phyloP scores from a whole-genome alignment of 2,113 vertebrate species.

The Sceloporus undulatus region DNA sequence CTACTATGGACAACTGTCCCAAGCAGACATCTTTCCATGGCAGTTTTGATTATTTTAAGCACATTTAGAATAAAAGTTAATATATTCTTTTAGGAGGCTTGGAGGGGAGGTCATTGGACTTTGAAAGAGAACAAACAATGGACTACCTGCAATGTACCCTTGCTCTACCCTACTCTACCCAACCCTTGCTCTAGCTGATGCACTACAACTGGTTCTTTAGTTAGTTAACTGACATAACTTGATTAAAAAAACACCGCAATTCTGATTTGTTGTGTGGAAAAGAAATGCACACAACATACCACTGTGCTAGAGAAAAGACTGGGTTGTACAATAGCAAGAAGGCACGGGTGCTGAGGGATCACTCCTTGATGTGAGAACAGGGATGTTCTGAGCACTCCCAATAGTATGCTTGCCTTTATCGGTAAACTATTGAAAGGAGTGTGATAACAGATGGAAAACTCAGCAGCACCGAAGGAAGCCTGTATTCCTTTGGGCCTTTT shows the following conservation, averaged over 20 bases:
- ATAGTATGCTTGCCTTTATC: background rate
- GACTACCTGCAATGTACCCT: background rate
- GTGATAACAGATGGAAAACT: background rate
- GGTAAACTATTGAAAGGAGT: background rate
- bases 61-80: too few relatives aligned
- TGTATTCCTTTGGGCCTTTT: background rate
- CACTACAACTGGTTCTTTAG: background rate
- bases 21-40: too few relatives aligned
- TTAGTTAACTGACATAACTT: background rate
- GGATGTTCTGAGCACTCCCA: too few relatives aligned
- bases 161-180: background rate
- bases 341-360: too few relatives aligned
- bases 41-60: too few relatives aligned
- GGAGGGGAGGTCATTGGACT: too few relatives aligned
- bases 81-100: too few relatives aligned
- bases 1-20: too few relatives aligned
- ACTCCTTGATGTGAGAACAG: too few relatives aligned
- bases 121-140: too few relatives aligned
- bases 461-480: background rate
- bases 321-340: background rate
- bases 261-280: background rate
- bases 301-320: background rate
- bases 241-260: background rate
- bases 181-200: background rate
- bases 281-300: background rate